phyloP scores from a whole-genome alignment of 2,797 vertebrate species.

The Rhabdomys pumilio region DNA sequence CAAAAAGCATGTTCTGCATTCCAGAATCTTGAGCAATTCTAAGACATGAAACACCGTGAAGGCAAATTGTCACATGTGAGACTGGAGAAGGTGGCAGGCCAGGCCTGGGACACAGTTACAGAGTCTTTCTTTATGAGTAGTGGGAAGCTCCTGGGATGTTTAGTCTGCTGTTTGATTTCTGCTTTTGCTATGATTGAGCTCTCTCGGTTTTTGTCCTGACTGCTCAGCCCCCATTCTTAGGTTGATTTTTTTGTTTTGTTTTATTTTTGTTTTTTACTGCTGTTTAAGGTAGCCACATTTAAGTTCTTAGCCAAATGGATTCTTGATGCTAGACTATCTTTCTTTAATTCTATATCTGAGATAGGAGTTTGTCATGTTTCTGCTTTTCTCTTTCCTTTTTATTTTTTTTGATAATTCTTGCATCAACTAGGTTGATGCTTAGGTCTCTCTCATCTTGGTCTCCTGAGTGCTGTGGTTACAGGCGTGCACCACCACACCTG shows the following conservation, averaged over 20 bases:
- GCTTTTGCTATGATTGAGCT: not conserved
- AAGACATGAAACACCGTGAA: not conserved
- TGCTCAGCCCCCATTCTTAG: not conserved
- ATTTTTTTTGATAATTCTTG: not conserved
- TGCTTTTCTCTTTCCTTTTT: not conserved
- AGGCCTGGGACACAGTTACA: not conserved
- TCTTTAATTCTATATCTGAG: not conserved
- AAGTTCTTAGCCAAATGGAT: not conserved
- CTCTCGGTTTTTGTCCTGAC: not conserved
- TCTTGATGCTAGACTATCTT: not conserved
- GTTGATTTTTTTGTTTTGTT: no score
- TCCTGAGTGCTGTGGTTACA: not conserved
- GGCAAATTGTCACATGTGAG: not conserved
- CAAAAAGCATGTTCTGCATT: not conserved
- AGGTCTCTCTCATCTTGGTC: not conserved
- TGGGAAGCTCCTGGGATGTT: not conserved
- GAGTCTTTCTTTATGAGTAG: not conserved
- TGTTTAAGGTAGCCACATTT: not conserved
- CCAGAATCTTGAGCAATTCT: not conserved
- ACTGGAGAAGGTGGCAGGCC: no score
- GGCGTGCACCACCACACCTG: not conserved
- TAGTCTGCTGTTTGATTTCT: not conserved
- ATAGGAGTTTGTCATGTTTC: constrained; percentile 7
- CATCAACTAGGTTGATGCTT: not conserved
- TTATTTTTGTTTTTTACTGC: not conserved